Evolutionary conservation across 2,113 vertebrate genomes (phyloP).

Genomic region (Daboia siamensis): DNA sequence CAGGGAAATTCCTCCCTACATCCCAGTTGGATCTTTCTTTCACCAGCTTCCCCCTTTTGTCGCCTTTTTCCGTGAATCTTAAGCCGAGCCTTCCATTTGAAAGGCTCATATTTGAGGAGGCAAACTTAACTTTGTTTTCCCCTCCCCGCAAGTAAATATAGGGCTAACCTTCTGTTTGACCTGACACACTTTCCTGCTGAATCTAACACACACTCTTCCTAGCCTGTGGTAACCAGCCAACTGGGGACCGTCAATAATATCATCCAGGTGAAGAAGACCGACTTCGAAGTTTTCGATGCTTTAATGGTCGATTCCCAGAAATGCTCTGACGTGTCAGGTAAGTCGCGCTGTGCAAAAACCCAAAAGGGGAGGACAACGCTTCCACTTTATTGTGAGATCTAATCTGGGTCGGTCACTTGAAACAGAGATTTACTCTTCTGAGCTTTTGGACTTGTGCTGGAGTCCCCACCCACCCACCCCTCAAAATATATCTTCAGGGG

Average conservation of each 20-base stretch:
- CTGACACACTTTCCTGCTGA: slow-evolving; percentile 28
- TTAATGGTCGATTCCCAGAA: slow-evolving; percentile 94
- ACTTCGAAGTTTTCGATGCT: slow-evolving; percentile 97
- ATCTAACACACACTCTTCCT: slow-evolving; percentile 49
- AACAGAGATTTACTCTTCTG: too few relatives aligned
- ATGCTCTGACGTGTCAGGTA: slow-evolving; percentile 88
- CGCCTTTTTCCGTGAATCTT: neutral
- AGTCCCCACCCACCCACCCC: too few relatives aligned
- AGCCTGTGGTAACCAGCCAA: slow-evolving; percentile 89
- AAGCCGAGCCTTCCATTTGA: neutral
- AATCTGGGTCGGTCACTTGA: neutral
- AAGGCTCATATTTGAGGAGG: neutral
- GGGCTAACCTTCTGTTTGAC: neutral
- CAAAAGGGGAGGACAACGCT: neutral
- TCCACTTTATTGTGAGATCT: neutral
- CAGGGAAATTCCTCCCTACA: too few relatives aligned
- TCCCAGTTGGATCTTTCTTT: too few relatives aligned
- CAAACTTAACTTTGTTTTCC: neutral
- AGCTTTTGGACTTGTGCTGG: neutral
- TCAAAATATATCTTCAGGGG: too few relatives aligned
- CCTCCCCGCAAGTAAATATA: neutral
- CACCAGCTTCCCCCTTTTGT: neutral
- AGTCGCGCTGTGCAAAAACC: neutral
- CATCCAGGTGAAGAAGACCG: slow-evolving; percentile 91
- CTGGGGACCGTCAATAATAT: slow-evolving; percentile 92